Conservation (phyloP, 2,888 invertebrate species). For the Sesamia inferens region DNA sequence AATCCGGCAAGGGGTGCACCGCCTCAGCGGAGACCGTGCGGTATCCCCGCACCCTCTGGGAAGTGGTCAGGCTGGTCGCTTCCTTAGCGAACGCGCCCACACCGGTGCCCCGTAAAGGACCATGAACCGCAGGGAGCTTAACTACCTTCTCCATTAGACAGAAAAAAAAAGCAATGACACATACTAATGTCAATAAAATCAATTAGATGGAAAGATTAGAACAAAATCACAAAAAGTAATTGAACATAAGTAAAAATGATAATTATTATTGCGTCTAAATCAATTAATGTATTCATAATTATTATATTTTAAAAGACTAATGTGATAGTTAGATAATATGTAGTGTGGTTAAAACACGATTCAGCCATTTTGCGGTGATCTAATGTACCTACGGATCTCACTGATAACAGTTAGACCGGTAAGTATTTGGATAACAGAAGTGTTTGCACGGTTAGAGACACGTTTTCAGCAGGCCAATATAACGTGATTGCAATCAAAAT, state of each 20-base stretch:
- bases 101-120: too few species aligned
- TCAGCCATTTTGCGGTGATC: constrained; percentile 31
- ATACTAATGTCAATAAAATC: background rate
- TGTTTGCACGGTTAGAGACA: background rate
- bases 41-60: too few species aligned
- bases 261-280: constrained; percentile 11
- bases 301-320: constrained; percentile 22
- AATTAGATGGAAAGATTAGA: constrained; percentile 25
- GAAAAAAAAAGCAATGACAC: constrained; percentile 6
- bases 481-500: background rate
- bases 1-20: too few species aligned
- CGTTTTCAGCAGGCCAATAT: background rate
- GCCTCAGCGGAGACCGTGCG: too few species aligned
- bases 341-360: constrained; percentile 6
- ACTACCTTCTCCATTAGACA: background rate
- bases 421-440: constrained; percentile 14
- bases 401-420: background rate
- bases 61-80: too few species aligned
- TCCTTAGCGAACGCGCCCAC: too few species aligned
- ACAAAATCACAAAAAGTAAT: constrained; percentile 18
- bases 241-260: constrained; percentile 20
- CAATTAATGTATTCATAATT: constrained; percentile 12
- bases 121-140: background rate
- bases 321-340: constrained; percentile 28
- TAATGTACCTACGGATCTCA: background rate